These are phyloP conservation scores for Moxostoma hubbsi DNA, from an alignment of 2,797 vertebrate genomes.

Conservation along the genomic window DNA sequence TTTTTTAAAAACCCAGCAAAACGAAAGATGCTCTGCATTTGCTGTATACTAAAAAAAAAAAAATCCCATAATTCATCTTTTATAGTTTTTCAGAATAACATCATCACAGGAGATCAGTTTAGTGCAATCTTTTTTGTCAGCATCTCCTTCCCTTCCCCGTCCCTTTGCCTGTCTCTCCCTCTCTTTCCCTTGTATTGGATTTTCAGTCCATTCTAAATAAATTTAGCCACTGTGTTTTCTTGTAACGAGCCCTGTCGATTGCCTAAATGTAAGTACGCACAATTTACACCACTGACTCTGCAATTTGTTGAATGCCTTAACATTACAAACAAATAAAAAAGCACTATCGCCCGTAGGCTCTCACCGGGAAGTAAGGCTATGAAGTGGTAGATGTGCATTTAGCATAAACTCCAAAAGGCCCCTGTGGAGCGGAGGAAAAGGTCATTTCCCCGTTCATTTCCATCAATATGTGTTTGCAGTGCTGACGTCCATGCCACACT, in stretches of 20 bases:
- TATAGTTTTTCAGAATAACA: slow-evolving; percentile 9
- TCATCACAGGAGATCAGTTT: slow-evolving; percentile 17
- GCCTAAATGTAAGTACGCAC: slow-evolving; percentile 80
- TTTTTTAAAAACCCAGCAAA: slow-evolving; percentile 11
- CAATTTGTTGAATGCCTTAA: slow-evolving; percentile 77
- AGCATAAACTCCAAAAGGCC: slow-evolving; percentile 59
- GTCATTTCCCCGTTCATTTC: slow-evolving; percentile 48
- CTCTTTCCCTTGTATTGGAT: slow-evolving; percentile 44
- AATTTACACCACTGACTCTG: slow-evolving; percentile 73
- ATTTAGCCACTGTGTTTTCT: slow-evolving; percentile 71
- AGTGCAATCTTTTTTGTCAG: slow-evolving; percentile 36
- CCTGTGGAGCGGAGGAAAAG: slow-evolving; percentile 27
- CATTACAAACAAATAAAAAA: slow-evolving; percentile 84
- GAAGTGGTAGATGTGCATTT: slow-evolving; percentile 71
- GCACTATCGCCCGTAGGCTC: slow-evolving; percentile 74
- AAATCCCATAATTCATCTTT: not conserved
- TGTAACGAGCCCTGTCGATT: slow-evolving; percentile 78
- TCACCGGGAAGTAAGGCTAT: slow-evolving; percentile 73
- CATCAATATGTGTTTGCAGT: slow-evolving; percentile 40
- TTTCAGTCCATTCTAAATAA: slow-evolving; percentile 74
- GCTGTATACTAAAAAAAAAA: not conserved
- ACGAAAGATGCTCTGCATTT: not conserved
- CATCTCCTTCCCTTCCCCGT: slow-evolving; percentile 38
- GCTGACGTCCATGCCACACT: slow-evolving; percentile 14
- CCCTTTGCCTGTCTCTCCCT: not conserved